Conservation (phyloP, 2,113 vertebrate species). For the Pseudonaja textilis region DNA sequence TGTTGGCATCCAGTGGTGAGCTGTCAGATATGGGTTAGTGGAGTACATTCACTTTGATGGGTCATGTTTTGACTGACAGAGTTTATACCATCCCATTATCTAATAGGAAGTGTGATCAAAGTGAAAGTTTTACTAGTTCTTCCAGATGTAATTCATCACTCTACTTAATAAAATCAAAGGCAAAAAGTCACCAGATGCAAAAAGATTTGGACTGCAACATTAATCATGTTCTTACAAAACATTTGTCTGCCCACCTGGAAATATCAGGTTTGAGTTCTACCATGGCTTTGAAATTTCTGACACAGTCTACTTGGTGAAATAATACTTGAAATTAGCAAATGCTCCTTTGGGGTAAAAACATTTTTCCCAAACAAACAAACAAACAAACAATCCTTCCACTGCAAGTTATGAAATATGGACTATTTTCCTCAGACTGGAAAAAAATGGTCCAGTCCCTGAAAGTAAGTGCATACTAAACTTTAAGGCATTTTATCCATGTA, state of each 20-base stretch:
- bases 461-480: slow-evolving; percentile 57
- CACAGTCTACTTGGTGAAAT: slow-evolving; percentile 4
- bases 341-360: not conserved
- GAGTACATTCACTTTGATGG: not conserved
- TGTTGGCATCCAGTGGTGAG: not conserved
- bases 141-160: not conserved
- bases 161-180: not conserved
- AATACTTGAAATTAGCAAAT: not conserved
- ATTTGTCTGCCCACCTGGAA: rapidly evolving
- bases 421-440: slow-evolving; percentile 61
- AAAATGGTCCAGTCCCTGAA: slow-evolving; percentile 28
- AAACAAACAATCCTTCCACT: slow-evolving; percentile 25
- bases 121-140: not conserved
- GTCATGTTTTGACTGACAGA: not conserved
- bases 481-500: slow-evolving; percentile 62
- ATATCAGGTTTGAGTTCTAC: not conserved
- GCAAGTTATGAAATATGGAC: slow-evolving; percentile 47
- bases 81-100: slow-evolving; percentile 14
- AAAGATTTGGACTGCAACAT: slow-evolving; percentile 1
- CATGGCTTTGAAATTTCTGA: slow-evolving; percentile 27
- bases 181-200: slow-evolving; percentile 1
- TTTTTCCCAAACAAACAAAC: not conserved
- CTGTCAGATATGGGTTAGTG: not conserved
- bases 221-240: not conserved
- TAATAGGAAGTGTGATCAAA: not conserved